These are phyloP conservation scores for Odontesthes bonariensis DNA, from an alignment of 2,113 vertebrate species.

Conservation along the genomic window DNA sequence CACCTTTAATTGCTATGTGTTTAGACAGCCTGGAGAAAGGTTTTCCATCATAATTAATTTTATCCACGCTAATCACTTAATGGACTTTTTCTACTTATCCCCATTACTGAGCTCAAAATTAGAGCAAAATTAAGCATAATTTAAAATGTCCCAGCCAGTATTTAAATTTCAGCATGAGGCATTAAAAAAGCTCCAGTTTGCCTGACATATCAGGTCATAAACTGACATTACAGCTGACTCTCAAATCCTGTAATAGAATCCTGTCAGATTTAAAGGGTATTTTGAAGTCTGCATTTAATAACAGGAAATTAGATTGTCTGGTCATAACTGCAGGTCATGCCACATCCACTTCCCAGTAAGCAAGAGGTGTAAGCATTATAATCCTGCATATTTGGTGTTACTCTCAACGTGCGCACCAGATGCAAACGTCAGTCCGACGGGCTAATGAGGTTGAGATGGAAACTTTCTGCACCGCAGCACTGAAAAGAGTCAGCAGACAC, in stretches of 20 bases:
- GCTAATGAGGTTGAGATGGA: constrained; percentile 53
- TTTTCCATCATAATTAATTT: constrained; percentile 23
- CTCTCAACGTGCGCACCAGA: constrained; percentile 55
- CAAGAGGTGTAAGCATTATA: constrained; percentile 22
- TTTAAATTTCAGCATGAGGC: constrained; percentile 14
- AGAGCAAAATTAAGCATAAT: constrained; percentile 2
- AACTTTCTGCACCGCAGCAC: constrained; percentile 44
- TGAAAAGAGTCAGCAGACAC: constrained; percentile 11
- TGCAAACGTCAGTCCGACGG: constrained; percentile 37
- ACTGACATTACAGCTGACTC: constrained; percentile 40
- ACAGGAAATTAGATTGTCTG: constrained; percentile 58
- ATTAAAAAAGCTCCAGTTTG: constrained; percentile 18
- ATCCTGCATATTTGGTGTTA: constrained; percentile 19
- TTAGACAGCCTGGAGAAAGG: not conserved
- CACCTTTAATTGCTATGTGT: constrained; percentile 30
- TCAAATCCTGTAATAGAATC: constrained; percentile 32
- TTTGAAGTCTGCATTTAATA: constrained; percentile 60
- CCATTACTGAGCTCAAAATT: constrained; percentile 6
- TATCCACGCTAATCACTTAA: constrained; percentile 23
- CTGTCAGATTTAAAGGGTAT: constrained; percentile 45
- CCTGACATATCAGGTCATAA: constrained; percentile 33
- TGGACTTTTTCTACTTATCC: constrained; percentile 13
- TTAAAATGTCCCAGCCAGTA: constrained; percentile 7
- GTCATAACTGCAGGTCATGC: constrained; percentile 48
- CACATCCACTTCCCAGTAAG: constrained; percentile 51